A percentile compares a stretch with the other conserved stretches of the same genome.
Evolutionary conservation across 2,113 vertebrate species (phyloP).

Genomic region (Calypte anna): DNA sequence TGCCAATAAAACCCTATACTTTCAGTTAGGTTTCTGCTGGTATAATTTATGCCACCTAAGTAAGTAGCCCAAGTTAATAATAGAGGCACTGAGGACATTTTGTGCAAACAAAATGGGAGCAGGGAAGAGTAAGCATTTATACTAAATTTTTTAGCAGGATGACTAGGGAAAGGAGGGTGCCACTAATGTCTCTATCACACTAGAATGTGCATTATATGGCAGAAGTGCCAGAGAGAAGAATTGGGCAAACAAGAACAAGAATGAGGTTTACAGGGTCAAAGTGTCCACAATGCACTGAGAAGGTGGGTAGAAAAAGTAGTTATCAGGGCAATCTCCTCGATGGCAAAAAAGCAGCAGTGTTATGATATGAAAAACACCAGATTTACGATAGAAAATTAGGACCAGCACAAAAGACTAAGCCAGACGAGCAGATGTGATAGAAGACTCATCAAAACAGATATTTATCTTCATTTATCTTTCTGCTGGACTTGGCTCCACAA

Average conservation of each 20-base stretch:
- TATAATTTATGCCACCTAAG: neutral
- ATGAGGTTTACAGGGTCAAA: neutral
- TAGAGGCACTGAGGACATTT: neutral
- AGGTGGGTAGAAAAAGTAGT: neutral
- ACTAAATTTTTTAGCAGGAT: neutral
- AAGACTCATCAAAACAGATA: conserved; percentile 1
- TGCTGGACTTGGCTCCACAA: neutral
- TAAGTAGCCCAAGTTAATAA: neutral
- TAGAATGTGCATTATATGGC: fast-evolving
- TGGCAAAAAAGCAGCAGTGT: neutral
- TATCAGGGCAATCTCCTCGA: neutral
- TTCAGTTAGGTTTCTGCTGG: neutral
- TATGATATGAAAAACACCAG: neutral
- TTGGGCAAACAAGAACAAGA: neutral
- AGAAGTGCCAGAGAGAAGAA: neutral
- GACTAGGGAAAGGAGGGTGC: neutral
- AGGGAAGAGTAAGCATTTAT: neutral
- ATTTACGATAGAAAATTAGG: neutral
- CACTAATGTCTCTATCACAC: neutral
- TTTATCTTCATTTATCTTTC: neutral
- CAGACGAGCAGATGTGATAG: neutral
- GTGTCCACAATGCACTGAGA: neutral
- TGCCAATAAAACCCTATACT: neutral
- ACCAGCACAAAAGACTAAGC: neutral
- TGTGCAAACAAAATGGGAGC: neutral